Evolutionary conservation across 2,797 vertebrate genomes (phyloP).

Genomic region (Denticeps clupeoides): DNA sequence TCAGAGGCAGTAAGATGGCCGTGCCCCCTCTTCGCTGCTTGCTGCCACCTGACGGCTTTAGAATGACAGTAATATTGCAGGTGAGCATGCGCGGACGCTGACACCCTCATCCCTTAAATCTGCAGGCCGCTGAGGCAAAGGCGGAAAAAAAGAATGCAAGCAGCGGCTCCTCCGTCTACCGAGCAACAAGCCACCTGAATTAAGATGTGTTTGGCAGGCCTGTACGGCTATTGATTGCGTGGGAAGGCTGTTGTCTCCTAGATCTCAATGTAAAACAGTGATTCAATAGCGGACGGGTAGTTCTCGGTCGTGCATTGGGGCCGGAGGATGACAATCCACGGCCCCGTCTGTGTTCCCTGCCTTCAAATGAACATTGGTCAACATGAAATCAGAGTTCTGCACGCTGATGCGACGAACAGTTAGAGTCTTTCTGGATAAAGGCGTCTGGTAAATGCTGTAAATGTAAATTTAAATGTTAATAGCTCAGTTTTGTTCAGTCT

Average conservation of each 20-base stretch:
- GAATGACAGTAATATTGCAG: conserved; percentile 19
- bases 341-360: conserved; percentile 11
- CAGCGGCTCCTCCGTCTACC: conserved; percentile 7
- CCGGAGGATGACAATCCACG: conserved; percentile 13
- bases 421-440: no score
- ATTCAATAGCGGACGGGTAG: conserved; percentile 16
- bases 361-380: no score
- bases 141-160: conserved; percentile 8
- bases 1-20: no score
- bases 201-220: conserved; percentile 25
- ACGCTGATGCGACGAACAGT: no score
- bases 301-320: no score
- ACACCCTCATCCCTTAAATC: conserved; percentile 17
- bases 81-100: conserved; percentile 10
- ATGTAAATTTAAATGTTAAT: no score
- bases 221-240: conserved; percentile 26
- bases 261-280: conserved; percentile 25
- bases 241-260: conserved; percentile 25
- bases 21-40: no score
- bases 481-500: no score
- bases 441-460: no score
- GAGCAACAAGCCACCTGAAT: conserved; percentile 15
- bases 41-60: no score
- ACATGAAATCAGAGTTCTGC: conserved; percentile 5
- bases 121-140: conserved; percentile 1